Evolutionary conservation across 1,140 invertebrate species (phyloP).

Genomic region (Sweltsa coloradensis): DNA sequence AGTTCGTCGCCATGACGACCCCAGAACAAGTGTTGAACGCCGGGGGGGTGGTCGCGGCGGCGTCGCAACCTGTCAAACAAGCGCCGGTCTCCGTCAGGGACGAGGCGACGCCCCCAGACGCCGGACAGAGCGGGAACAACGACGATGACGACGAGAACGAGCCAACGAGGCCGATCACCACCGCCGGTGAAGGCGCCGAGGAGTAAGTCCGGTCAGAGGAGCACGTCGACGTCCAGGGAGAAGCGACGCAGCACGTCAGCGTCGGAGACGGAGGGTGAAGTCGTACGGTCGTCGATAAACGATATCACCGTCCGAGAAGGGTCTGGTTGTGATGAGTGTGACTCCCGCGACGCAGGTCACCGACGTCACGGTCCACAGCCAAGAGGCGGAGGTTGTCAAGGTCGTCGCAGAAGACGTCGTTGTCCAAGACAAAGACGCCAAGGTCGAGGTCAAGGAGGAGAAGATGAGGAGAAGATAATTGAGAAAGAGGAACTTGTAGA

Average conservation of each 20-base stretch:
- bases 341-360: background rate
- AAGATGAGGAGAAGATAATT: no score
- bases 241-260: no score
- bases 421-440: background rate
- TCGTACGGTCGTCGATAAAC: no score
- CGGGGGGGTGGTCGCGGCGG: constrained; percentile 9
- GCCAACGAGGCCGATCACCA: no score
- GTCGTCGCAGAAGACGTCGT: background rate
- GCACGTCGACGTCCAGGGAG: constrained; percentile 6
- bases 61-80: constrained; percentile 18
- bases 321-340: background rate
- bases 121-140: background rate
- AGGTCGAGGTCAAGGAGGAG: constrained; percentile 27
- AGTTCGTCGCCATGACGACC: background rate
- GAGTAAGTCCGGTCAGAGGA: constrained; percentile 4
- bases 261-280: no score
- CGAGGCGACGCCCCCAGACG: background rate
- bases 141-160: background rate
- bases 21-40: constrained; percentile 8
- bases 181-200: constrained; percentile 2
- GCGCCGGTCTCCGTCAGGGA: background rate
- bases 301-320: background rate
- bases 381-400: background rate
- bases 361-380: constrained; percentile 22
- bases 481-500: no score